These are phyloP conservation scores for Sarcophaga bullata DNA, from an alignment of 1,140 invertebrate genomes.

Conservation along the genomic window DNA sequence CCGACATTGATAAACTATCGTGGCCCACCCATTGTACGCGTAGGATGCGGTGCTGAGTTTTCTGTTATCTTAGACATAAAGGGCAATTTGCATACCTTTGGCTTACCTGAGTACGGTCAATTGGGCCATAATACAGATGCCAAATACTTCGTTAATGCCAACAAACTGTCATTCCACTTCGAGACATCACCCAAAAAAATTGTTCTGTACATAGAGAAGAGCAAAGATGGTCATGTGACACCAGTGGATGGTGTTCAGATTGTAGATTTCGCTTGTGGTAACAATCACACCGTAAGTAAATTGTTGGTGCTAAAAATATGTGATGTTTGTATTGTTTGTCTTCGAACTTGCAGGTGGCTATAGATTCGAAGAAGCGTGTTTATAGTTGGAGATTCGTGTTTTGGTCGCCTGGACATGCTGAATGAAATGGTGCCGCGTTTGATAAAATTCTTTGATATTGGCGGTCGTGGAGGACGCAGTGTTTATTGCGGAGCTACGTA, in stretches of 20 bases:
- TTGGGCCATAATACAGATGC: conserved; percentile 93
- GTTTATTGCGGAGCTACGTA: conserved; percentile 88
- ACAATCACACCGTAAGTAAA: conserved; percentile 83
- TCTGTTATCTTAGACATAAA: conserved; percentile 90
- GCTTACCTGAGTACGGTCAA: conserved; percentile 91
- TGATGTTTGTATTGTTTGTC: background rate
- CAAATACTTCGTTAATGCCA: conserved; percentile 90
- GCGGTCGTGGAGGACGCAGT: conserved; percentile 81
- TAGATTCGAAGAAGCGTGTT: conserved; percentile 86
- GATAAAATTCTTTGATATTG: conserved; percentile 88
- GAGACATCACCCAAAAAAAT: conserved; percentile 87
- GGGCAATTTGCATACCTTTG: conserved; percentile 90
- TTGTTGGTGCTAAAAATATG: background rate
- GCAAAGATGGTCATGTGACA: conserved; percentile 84
- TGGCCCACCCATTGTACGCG: conserved; percentile 84
- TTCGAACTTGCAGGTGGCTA: conserved; percentile 72
- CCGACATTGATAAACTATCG: conserved; percentile 81
- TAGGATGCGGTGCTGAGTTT: conserved; percentile 92
- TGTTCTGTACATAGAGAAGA: conserved; percentile 87
- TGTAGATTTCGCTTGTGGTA: conserved; percentile 88
- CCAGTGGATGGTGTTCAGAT: conserved; percentile 89
- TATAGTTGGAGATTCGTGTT: conserved; percentile 96
- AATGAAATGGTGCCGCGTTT: conserved; percentile 91
- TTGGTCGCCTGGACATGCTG: conserved; percentile 90
- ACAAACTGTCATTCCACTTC: conserved; percentile 87